Conservation (phyloP, 2,113 vertebrate genomes). For the Odocoileus virginianus region DNA sequence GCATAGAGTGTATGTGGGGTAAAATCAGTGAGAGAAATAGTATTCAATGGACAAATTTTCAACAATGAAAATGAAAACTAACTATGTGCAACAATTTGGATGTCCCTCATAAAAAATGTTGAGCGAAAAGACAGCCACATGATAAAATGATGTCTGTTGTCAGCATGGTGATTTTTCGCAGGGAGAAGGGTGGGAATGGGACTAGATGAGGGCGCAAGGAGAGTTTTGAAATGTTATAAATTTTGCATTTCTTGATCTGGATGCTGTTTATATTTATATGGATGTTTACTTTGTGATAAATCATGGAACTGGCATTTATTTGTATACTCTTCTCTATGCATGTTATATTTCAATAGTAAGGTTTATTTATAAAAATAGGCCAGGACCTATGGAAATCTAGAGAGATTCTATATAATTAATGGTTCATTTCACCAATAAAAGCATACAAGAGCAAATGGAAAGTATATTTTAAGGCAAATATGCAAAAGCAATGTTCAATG, state of each 20-base stretch:
- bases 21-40: background rate
- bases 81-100: background rate
- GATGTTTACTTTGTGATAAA: background rate
- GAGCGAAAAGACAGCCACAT: background rate
- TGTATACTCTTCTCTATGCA: background rate
- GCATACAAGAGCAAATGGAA: background rate
- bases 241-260: background rate
- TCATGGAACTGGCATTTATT: background rate
- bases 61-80: background rate
- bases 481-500: background rate
- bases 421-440: background rate
- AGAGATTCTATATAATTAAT: background rate
- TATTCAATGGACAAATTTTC: background rate
- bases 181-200: background rate
- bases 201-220: background rate
- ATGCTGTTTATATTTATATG: background rate
- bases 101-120: background rate
- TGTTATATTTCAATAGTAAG: background rate
- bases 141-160: background rate
- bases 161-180: background rate
- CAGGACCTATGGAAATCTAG: background rate
- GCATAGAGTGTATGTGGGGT: background rate
- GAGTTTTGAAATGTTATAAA: background rate
- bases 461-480: slow-evolving; percentile 14
- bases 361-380: background rate